Evolutionary conservation across 2,113 vertebrate genomes (phyloP).

Genomic region (Cololabis saira): DNA sequence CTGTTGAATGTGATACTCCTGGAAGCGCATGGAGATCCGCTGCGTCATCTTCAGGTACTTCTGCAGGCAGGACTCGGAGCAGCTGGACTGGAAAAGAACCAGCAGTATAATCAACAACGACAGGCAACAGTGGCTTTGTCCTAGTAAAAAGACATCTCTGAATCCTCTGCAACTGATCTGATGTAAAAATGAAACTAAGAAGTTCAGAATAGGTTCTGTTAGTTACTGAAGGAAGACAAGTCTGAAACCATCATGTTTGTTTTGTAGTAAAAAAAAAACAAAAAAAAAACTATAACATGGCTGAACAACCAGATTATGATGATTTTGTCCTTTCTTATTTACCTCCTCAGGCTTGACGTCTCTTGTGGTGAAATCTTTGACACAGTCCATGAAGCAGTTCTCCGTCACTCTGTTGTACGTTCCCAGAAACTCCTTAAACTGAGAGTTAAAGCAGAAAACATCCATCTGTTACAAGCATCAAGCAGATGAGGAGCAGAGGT

Average conservation of each 20-base stretch:
- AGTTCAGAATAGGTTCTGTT: too few relatives aligned
- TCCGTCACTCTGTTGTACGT: constrained; percentile 99
- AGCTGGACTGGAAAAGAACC: constrained; percentile 83
- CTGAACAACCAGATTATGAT: not conserved
- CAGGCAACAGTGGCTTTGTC: too few relatives aligned
- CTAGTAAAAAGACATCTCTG: too few relatives aligned
- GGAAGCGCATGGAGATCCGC: constrained; percentile 98
- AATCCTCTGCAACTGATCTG: too few relatives aligned
- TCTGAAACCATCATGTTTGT: too few relatives aligned
- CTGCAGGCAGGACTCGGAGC: constrained; percentile 95
- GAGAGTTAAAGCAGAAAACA: constrained; percentile 8
- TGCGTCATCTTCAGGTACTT: constrained; percentile 99
- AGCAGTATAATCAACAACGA: too few relatives aligned
- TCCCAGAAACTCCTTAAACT: constrained; percentile 98
- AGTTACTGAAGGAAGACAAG: too few relatives aligned
- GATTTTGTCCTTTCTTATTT: not conserved
- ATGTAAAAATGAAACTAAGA: too few relatives aligned
- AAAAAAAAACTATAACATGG: not conserved
- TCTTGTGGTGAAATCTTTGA: constrained; percentile 95
- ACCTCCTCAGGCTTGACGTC: constrained; percentile 96
- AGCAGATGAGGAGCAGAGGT: not conserved
- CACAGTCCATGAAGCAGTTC: constrained; percentile 97
- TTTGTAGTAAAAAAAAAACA: too few relatives aligned
- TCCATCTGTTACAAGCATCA: not conserved
- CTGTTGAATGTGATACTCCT: constrained; percentile 99